A percentile compares a stretch with the other conserved stretches of the same genome.
Evolutionary conservation across 2,797 vertebrate species (phyloP).

Genomic region (Sebastolobus altivelis): DNA sequence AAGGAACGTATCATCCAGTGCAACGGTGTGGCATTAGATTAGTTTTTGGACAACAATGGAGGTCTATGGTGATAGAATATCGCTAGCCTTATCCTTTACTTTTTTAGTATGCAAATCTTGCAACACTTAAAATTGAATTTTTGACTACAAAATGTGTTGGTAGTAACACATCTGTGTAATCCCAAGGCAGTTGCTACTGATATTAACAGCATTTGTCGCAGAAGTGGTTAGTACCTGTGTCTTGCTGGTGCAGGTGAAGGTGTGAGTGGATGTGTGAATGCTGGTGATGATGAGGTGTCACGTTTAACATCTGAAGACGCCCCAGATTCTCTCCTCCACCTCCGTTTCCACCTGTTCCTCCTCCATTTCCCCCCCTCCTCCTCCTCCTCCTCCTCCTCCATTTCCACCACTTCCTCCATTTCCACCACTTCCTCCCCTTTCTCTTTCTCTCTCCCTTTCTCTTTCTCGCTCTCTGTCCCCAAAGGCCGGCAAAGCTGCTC

Average conservation of each 20-base stretch:
- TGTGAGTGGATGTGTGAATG: constrained; percentile 99
- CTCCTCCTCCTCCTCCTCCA: constrained; percentile 72
- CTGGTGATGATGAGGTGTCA: constrained; percentile 99
- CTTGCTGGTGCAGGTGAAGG: constrained; percentile 99
- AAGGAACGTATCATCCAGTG: not conserved
- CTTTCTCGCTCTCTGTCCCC: constrained; percentile 84
- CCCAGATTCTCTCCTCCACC: constrained; percentile 93
- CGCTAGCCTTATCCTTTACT: not conserved
- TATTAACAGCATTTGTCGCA: constrained; percentile 63
- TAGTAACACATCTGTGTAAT: constrained; percentile 1
- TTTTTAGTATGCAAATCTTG: not conserved
- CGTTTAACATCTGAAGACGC: constrained; percentile 97
- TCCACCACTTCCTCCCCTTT: constrained; percentile 65
- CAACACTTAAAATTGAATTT: not conserved
- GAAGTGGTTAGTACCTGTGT: constrained; percentile 91
- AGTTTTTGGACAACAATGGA: not conserved
- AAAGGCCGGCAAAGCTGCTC: constrained; percentile 75
- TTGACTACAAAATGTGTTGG: not conserved
- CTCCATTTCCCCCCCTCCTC: constrained; percentile 86
- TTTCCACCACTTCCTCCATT: constrained; percentile 65
- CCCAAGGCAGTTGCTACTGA: not conserved
- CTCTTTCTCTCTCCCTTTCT: constrained; percentile 88
- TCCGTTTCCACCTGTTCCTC: constrained; percentile 85
- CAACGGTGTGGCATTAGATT: not conserved
- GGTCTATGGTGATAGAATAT: not conserved